A percentile compares a stretch with the other conserved stretches of the same genome.
These are phyloP conservation scores for Stylophora pistillata DNA, from an alignment of 64 coral and sea anemone species.

Conservation along the genomic window DNA sequence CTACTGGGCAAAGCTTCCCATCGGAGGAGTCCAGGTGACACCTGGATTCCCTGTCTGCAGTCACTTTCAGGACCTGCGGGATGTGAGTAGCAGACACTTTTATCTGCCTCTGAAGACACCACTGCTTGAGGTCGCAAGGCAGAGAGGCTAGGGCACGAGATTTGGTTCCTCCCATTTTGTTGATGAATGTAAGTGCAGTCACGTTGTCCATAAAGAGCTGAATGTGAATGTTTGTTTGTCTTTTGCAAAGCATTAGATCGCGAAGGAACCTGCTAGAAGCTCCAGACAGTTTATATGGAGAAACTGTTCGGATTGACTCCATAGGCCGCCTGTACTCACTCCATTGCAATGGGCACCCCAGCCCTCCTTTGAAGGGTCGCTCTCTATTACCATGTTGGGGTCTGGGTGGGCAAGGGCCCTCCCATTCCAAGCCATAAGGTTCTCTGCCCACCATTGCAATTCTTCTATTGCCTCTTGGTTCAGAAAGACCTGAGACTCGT, in stretches of 20 bases:
- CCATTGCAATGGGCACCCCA: constrained; percentile 62
- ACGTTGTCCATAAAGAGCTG: constrained; percentile 12
- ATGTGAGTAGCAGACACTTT: too few species aligned
- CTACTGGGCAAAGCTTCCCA: too few species aligned
- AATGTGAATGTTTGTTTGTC: background rate
- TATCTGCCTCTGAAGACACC: too few species aligned
- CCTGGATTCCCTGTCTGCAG: too few species aligned
- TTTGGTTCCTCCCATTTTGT: constrained; percentile 11
- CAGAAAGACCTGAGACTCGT: background rate
- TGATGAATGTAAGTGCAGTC: background rate
- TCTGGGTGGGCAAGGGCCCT: background rate
- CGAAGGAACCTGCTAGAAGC: background rate
- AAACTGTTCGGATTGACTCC: constrained; percentile 21
- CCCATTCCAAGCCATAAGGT: background rate
- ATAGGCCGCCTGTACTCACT: constrained; percentile 37
- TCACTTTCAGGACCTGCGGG: too few species aligned
- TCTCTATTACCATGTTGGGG: constrained; percentile 52
- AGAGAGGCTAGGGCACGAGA: background rate
- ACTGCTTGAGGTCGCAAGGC: background rate
- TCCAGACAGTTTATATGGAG: constrained; percentile 50
- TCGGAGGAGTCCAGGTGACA: too few species aligned
- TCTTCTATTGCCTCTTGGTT: background rate
- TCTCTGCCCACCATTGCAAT: constrained; percentile 14
- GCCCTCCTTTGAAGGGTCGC: constrained; percentile 46
- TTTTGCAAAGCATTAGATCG: background rate